Evolutionary conservation across 2,888 invertebrate species (phyloP), one percentile per base, ranked within the genome.

Genomic region (Thymelicus acteon): DNA sequence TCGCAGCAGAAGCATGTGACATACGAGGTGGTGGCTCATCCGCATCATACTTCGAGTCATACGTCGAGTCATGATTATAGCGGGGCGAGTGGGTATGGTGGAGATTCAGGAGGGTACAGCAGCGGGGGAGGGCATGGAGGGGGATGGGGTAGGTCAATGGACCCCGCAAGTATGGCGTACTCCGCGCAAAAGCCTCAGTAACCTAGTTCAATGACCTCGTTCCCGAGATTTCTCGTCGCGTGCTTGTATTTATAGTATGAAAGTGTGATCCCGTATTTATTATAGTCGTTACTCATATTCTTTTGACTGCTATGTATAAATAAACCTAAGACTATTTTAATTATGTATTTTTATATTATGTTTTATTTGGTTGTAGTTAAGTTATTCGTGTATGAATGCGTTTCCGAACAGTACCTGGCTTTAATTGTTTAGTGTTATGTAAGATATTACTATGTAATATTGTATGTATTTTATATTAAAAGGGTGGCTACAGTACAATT

Each of bases 11-110:
- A 97, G 84, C 97, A 97, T 83, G 97, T 97, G 75, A 97, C 97
- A 6, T 97, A 97, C 84, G 97, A 97, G 85, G 97, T 97, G 48
- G 97, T 97, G 0, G 96, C 97, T 0, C 97, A 97, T 86, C 97
- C 97, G 67, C 97, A 97, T 81, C 97, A 97, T 86, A 95, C 95
- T 73, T 94, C 95, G 76, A 95, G 96, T 73, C 95, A 96, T 72
- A 95, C 95, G 70, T 96, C 96, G 75, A 95, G 96, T 79, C 97
- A 97, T 44, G 95, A 95, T 61, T 95, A 95, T 74, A 94, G 94
- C 49, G 95, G 95, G 15, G 94, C 95, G n/a, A 95, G 95, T 76
- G 95, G 95, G 6, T 95, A 95, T 75, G 95, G 96, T 7, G 96
- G 95, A 31, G 95, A 95, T 62, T 94, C 95, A n/a, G 95, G 95